Evolutionary conservation across 2,888 invertebrate genomes (phyloP), one percentile per base, ranked within the genome.

Genomic region (Gastrophysa polygoni): DNA sequence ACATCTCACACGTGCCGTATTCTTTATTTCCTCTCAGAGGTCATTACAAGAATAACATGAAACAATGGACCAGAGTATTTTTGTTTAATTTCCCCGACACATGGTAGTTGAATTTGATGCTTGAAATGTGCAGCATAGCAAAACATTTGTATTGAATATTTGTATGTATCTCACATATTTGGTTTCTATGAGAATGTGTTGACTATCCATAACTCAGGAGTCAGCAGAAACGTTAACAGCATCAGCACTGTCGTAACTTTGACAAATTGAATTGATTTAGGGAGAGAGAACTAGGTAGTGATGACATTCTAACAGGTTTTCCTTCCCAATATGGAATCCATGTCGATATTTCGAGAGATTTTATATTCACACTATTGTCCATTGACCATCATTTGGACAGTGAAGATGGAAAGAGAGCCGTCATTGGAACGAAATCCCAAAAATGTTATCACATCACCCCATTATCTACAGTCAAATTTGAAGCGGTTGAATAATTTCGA

Each of bases 141-240:
- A 28, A 54, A 59, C 52, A 59, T 59, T 59, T 44, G 38, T 21
- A 14, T 14, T 38, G 48, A 47, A 47, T 38, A 28, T 54, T 54
- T 49, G 48, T 51, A 59, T 56, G 29, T 54, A 24, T 21, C 43
- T 11, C 29, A 43, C 14, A 38, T 59, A 59, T 59, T 55, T 49
- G 49, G 55, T 59, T 59, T 59, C 54, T 58, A 38, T 38, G 54
- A 38, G 21, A 29, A 59, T 67, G 60, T 65, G 67, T 63, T 66
- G 66, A 58, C 66, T 66, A 54, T 61, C 58, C 63, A 62, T 61
- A 68, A 64, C 43, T 49, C 46, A 61, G 38, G 54, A 59, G 66
- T 68, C 68, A 68, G 68, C 68, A 55, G 56, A 67, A 66, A 66
- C 51, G 38, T 63, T 47, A 54, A 51, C 16, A 28, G 46, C 14